A percentile compares a stretch with the other conserved stretches of the same genome.
Conservation (phyloP, 2,888 invertebrate species). For the Drosophila stalkeri region DNA sequence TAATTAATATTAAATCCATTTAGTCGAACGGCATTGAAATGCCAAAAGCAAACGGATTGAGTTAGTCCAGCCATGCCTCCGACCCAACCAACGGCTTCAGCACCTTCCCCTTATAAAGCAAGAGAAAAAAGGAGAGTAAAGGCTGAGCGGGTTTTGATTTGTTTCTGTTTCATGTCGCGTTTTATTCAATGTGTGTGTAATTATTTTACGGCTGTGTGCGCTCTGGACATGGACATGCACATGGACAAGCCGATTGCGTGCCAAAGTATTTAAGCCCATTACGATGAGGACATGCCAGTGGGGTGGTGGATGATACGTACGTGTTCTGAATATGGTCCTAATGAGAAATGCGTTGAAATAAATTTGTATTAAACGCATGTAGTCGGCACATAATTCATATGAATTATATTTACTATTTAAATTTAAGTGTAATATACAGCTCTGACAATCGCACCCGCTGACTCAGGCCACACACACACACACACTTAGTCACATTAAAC, state of each 20-base stretch:
- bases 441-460: conserved; percentile 18
- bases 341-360: conserved; percentile 53
- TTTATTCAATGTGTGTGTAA: conserved; percentile 72
- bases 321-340: conserved; percentile 59
- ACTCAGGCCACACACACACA: not conserved
- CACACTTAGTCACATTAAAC: not conserved
- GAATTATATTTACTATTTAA: conserved; percentile 71
- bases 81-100: not conserved
- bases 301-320: conserved; percentile 33
- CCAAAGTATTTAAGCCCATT: conserved; percentile 67
- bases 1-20: conserved; percentile 78
- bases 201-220: conserved; percentile 66
- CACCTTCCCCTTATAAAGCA: not conserved
- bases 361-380: conserved; percentile 59
- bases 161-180: conserved; percentile 60
- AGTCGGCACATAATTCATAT: conserved; percentile 65
- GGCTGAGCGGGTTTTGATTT: conserved; percentile 17
- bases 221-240: conserved; percentile 34
- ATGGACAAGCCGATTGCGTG: conserved; percentile 42
- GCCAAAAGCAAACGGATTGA: conserved; percentile 59
- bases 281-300: conserved; percentile 18
- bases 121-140: not conserved
- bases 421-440: conserved; percentile 66
- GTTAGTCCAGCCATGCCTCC: conserved; percentile 11
- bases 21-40: conserved; percentile 65